Base-by-base conservation (phyloP, 2,113 vertebrate genomes). In the Megaceryle maxima region DNA sequence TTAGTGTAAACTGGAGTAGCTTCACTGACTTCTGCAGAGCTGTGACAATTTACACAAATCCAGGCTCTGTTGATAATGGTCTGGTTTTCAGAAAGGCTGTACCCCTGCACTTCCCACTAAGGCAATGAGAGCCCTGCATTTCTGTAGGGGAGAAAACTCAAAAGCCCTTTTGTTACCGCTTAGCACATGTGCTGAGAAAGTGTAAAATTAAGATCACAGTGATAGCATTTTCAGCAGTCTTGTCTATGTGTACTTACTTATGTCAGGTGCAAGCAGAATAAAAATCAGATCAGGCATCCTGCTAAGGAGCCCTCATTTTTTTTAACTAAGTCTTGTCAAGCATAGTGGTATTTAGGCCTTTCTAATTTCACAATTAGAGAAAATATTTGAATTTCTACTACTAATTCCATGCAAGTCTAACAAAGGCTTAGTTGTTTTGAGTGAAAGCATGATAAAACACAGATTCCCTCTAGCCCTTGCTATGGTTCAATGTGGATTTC, bases 141-240 rank as follows among this genome's bases (percentile, higher is more conserved):
- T 93, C 92, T 93, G 63, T 60, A 92, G 48, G 43, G 31, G 25
- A 43, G 53, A 59, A 62, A 72, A 92, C 41, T 89, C 67, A 87
- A 91, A 93, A 91, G n/a, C 53, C 44, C 83, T 95, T 92, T 93
- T 96, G 81, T 94, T 87, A 75, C 9, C 74, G 37, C 28, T 60
- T 29, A 60, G 81, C 85, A 50, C 80, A 48, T 37, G 80, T 87
- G 87, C 81, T 81, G 78, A 79, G 73, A 67, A 90, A 94, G 41
- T 79, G 37, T 6, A 62, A 79, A 84, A 73, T 68, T 31, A n/a
- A 82, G 73, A 83, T 75, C 74, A n/a, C 24, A 76, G 44, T 16
- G 73, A 83, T 6, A 75, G 83, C 60, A 29, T 78, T 95, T 90
- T n/a, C 80, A 39, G 76, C 5, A 10, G 25, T 82, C 39, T 44